A percentile compares a stretch with the other conserved stretches of the same genome.
Evolutionary conservation across 2,888 invertebrate genomes (phyloP).

Genomic region (Ethmia dodecea): DNA sequence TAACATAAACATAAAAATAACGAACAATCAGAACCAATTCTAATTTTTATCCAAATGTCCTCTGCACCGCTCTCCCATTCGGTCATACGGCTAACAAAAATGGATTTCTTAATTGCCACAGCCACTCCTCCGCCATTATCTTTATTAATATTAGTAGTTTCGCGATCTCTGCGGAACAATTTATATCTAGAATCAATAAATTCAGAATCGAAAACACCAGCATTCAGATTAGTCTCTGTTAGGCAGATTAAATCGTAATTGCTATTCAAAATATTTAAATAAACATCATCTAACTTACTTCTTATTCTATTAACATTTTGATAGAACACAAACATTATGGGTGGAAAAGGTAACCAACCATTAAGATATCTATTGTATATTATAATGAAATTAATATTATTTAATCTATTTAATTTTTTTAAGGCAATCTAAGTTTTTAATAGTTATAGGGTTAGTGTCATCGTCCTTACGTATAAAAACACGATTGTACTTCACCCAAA

Average conservation of each 20-base stretch:
- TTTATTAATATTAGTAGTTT: background rate
- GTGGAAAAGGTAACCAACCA: background rate
- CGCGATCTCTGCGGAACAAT: background rate
- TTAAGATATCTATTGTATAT: background rate
- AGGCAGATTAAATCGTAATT: background rate
- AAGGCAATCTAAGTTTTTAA: background rate
- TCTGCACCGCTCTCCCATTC: background rate
- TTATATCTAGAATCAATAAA: background rate
- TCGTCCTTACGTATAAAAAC: background rate
- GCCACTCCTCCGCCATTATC: background rate
- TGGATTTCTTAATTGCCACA: background rate
- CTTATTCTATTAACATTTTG: slow-evolving; percentile 1
- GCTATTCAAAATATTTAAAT: background rate
- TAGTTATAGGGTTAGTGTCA: background rate
- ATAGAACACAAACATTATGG: background rate
- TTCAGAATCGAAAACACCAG: background rate
- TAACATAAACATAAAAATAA: background rate
- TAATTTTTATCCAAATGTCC: background rate
- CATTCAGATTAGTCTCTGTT: background rate
- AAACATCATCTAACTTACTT: background rate
- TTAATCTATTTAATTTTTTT: background rate
- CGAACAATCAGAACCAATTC: background rate
- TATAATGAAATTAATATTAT: background rate
- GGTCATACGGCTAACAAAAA: background rate
- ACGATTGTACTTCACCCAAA: background rate